A percentile compares a stretch with the other conserved stretches of the same genome.
Conservation (phyloP, 2,888 invertebrate genomes). For the Scaptomyza caliginosa region DNA sequence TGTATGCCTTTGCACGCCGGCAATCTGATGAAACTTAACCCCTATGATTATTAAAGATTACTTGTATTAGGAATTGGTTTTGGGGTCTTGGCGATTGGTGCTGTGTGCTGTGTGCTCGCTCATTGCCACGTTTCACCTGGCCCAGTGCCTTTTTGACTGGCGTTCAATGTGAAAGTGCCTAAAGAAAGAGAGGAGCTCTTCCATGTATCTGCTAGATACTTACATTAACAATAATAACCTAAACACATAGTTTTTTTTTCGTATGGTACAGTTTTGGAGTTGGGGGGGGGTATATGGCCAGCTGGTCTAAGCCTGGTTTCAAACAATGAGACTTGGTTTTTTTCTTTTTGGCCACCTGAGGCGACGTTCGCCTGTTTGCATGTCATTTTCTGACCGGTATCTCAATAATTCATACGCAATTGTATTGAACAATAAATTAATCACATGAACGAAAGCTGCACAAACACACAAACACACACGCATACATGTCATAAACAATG, state of each 20-base stretch:
- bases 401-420: conserved; percentile 76
- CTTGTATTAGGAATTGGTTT: conserved; percentile 30
- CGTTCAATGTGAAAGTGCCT: conserved; percentile 63
- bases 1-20: not conserved
- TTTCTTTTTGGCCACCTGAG: conserved; percentile 48
- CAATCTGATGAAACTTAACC: conserved; percentile 52
- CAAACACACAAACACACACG: conserved; percentile 32
- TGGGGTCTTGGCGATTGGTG: not conserved
- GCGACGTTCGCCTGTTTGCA: conserved; percentile 66
- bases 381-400: conserved; percentile 75
- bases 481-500: conserved; percentile 47
- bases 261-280: conserved; percentile 15
- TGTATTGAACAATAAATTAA: conserved; percentile 77
- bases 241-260: conserved; percentile 7
- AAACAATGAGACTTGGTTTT: conserved; percentile 52
- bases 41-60: conserved; percentile 57
- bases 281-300: conserved; percentile 5
- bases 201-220: conserved; percentile 19
- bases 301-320: conserved; percentile 8
- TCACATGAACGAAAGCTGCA: conserved; percentile 72
- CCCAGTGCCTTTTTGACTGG: conserved; percentile 55
- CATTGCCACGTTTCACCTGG: conserved; percentile 58
- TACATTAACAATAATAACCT: conserved; percentile 7
- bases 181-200: conserved; percentile 8
- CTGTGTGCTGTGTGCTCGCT: conserved; percentile 11